A percentile compares a stretch with the other conserved stretches of the same genome.
phyloP scores from a whole-genome alignment of 2,888 invertebrate genomes.

The Drosophila barbarae region DNA sequence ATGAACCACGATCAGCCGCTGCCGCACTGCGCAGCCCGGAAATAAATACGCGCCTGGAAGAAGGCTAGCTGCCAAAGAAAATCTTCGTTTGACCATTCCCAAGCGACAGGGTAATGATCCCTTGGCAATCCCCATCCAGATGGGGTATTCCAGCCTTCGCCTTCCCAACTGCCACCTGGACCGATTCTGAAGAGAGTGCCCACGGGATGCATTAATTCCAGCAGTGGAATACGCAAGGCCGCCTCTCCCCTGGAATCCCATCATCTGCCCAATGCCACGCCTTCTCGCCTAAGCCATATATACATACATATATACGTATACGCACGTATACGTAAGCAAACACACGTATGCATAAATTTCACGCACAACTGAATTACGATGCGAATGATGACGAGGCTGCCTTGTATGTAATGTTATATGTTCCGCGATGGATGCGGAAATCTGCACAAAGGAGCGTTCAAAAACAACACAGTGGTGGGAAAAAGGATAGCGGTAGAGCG shows the following conservation, averaged over 20 bases:
- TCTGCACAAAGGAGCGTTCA: conserved; percentile 60
- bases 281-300: conserved; percentile 46
- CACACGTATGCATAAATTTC: conserved; percentile 51
- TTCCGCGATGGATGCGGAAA: conserved; percentile 51
- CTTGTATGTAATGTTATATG: conserved; percentile 38
- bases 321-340: conserved; percentile 20
- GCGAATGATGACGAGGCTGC: conserved; percentile 39
- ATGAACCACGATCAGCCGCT: conserved; percentile 14
- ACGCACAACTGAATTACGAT: conserved; percentile 48
- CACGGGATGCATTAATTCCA: conserved; percentile 2
- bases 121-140: conserved; percentile 28
- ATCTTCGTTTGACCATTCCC: conserved; percentile 59
- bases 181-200: conserved; percentile 66
- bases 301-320: no score
- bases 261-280: conserved; percentile 67
- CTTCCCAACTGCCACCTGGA: conserved; percentile 75
- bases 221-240: conserved; percentile 62
- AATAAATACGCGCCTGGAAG: conserved; percentile 72
- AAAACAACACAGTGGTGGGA: conserved; percentile 39
- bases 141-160: conserved; percentile 66
- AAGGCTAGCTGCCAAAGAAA: conserved; percentile 78
- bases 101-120: no score
- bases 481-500: neutral
- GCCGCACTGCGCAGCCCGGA: no score
- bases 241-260: conserved; percentile 75